Conservation (phyloP, 2,113 vertebrate species). For the Leucopsar rothschildi region DNA sequence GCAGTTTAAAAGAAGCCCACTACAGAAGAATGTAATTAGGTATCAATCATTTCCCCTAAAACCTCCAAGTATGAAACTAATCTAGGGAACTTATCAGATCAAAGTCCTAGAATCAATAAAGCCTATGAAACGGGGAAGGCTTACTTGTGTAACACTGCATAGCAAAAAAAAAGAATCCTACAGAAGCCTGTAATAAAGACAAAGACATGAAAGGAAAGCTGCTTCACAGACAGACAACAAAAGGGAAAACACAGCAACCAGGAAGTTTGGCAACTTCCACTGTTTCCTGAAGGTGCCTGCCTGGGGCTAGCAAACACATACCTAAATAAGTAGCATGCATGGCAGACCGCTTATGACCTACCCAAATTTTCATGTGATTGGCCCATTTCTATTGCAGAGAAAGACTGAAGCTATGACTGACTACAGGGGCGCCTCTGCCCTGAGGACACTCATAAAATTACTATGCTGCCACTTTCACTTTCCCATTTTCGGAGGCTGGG, state of each 20-base stretch:
- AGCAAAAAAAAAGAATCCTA: not conserved
- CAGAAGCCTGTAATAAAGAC: not conserved
- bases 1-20: not conserved
- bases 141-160: not conserved
- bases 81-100: not conserved
- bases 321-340: not conserved
- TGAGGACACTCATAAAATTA: not conserved
- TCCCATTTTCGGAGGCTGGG: not conserved
- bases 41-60: not conserved
- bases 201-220: not conserved
- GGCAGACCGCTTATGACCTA: not conserved
- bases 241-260: not conserved
- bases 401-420: not conserved
- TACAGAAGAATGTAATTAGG: not conserved
- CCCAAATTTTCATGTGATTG: not conserved
- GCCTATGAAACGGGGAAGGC: not conserved
- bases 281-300: not conserved
- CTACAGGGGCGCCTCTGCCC: not conserved
- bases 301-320: not conserved
- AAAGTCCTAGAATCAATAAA: not conserved
- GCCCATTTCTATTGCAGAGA: not conserved
- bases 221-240: not conserved
- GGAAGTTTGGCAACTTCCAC: not conserved
- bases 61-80: not conserved
- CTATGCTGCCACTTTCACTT: not conserved